Base-by-base conservation (phyloP, 2,888 invertebrate genomes). In the Chrysolina haemoptera region DNA sequence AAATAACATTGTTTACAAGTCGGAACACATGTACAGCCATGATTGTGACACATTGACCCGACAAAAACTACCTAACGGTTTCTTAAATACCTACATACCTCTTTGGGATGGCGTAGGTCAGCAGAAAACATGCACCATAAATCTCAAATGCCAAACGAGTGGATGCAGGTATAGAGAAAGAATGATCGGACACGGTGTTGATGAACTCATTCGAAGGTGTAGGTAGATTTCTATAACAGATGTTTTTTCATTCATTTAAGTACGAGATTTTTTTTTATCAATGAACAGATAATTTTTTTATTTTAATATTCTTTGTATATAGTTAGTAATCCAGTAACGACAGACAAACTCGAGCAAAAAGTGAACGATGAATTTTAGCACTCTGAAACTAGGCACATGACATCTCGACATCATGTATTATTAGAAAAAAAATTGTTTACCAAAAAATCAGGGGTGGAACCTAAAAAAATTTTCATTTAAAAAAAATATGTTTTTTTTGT, bases 41-140 rank as follows among this genome's bases (percentile, higher is more conserved):
- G 67, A 69, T 68, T 72, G 63, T 72, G 73, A 74, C 73, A 70
- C 70, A 74, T 67, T 74, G 73, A 74, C 73, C 73, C 11, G 65
- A 16, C 35, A 20, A 48, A 65, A 16, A 20, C 22, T 20, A 10
- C 55, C 22, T 55, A 55, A 55, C 55, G 20, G 55, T 20, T 55
- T 55, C 22, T 18, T 22, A 12, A 55, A 55, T 55, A 55, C 55
- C 55, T 55, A 55, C 55, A 55, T 22, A 55, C 55, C 22, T 20
- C 18, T 20, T 12, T 22, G 12, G 11, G 22, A 55, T 55, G 20
- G 22, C 55, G 20, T 55, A 55, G 55, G 55, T 55, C 55, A 55
- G 55, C 55, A 55, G 12, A 55, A 20, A 55, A 22, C 11, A 55
- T 22, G 22, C 55, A 55, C 55, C 20, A 55, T 55, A 55, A 55